phyloP scores from a whole-genome alignment of 2,113 vertebrate species.

The Mustelus asterias region DNA sequence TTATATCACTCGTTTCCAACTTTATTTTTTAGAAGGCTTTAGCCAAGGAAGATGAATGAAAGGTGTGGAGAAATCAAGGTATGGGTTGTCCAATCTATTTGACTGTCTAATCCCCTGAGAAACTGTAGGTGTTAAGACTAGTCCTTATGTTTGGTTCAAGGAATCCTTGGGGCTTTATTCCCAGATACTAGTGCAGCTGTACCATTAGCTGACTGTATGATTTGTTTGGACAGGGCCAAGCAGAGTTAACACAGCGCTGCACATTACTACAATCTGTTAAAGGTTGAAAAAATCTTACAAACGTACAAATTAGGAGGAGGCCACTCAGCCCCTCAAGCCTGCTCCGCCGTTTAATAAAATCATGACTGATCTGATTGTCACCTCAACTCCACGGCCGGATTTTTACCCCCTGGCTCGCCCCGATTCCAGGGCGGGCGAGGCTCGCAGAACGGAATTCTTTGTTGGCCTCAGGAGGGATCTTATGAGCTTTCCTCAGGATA shows the following conservation, averaged over 20 bases:
- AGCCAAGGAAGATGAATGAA: neutral
- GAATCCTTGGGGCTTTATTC: neutral
- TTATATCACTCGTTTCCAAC: neutral
- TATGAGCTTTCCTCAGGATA: no score
- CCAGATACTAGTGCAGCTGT: neutral
- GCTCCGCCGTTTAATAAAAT: no score
- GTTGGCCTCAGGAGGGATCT: no score
- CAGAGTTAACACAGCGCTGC: neutral
- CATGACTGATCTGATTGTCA: no score
- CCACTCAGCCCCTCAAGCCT: no score
- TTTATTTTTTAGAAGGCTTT: neutral
- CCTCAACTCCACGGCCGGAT: no score
- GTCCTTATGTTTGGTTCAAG: neutral
- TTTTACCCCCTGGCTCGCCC: no score
- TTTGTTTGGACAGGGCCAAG: neutral
- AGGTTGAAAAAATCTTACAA: no score
- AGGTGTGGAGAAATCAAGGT: neutral
- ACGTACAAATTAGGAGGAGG: no score
- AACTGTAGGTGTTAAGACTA: neutral
- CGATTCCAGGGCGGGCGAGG: no score
- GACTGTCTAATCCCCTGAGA: neutral
- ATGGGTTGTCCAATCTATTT: neutral
- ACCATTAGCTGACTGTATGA: neutral
- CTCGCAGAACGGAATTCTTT: no score
- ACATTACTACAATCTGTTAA: neutral